These are phyloP conservation scores for Ornithorhynchus anatinus DNA, from an alignment of 2,113 vertebrate genomes.

Conservation along the genomic window DNA sequence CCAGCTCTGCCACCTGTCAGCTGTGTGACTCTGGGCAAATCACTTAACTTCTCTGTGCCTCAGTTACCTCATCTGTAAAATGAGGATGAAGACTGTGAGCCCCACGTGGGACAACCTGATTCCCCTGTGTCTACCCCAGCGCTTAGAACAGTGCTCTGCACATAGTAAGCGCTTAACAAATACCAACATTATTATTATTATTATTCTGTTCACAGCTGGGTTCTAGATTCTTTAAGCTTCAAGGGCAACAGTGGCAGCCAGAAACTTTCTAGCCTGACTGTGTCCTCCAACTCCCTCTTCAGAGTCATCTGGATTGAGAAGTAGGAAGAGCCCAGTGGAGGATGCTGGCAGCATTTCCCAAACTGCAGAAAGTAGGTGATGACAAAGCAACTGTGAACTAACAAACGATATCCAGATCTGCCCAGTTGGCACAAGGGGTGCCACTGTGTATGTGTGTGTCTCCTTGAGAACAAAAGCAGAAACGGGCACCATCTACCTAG, in stretches of 20 bases:
- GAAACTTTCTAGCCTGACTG: background rate
- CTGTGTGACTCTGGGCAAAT: too few relatives aligned
- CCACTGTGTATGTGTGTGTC: background rate
- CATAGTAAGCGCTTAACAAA: too few relatives aligned
- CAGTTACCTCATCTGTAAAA: too few relatives aligned
- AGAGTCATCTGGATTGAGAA: rapidly evolving
- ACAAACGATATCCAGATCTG: background rate
- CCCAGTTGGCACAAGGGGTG: background rate
- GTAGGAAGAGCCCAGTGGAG: background rate
- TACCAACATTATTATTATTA: too few relatives aligned
- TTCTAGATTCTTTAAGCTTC: background rate
- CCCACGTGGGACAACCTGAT: too few relatives aligned
- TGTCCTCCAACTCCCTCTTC: rapidly evolving
- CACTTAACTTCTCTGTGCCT: too few relatives aligned
- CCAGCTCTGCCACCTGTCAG: too few relatives aligned
- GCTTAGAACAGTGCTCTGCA: too few relatives aligned
- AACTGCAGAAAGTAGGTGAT: background rate
- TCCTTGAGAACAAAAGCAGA: background rate
- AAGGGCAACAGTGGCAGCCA: background rate
- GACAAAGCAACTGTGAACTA: background rate
- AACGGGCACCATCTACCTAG: background rate
- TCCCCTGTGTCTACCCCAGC: too few relatives aligned
- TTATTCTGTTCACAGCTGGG: background rate
- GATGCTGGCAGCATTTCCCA: background rate
- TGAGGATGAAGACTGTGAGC: too few relatives aligned